Evolutionary conservation across 2,113 vertebrate species (phyloP).

Genomic region (Tyto alba): DNA sequence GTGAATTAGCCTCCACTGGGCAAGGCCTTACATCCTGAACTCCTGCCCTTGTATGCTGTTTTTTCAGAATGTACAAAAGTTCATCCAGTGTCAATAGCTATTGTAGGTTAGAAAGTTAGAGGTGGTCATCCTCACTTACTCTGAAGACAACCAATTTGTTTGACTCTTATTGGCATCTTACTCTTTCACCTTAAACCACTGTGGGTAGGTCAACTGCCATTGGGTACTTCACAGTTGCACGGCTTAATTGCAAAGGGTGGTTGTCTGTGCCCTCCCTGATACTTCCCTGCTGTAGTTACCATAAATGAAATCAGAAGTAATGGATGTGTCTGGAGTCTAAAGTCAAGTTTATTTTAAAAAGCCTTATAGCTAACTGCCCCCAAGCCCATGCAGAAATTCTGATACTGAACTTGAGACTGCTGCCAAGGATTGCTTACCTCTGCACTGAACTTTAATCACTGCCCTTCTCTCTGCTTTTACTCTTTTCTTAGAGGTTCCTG

Average conservation of each 20-base stretch:
- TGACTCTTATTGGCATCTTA: slow-evolving; percentile 1
- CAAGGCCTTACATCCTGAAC: neutral
- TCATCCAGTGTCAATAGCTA: neutral
- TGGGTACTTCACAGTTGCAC: neutral
- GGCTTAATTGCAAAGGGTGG: neutral
- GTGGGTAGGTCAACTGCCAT: neutral
- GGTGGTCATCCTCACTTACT: neutral
- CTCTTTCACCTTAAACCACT: neutral
- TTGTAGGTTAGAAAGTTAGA: neutral
- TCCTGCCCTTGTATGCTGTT: neutral
- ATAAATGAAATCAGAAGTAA: neutral
- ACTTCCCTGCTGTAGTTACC: neutral
- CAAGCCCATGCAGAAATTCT: neutral
- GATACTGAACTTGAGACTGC: neutral
- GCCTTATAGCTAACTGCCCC: neutral
- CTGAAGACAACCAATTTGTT: neutral
- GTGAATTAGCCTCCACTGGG: neutral
- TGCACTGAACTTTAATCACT: neutral
- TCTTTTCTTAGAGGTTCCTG: neutral
- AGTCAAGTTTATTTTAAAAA: neutral
- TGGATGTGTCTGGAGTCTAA: neutral
- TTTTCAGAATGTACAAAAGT: slow-evolving; percentile 18
- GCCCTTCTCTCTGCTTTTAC: neutral
- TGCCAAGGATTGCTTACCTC: neutral
- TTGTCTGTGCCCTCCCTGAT: neutral